A percentile compares a stretch with the other conserved stretches of the same genome.
Evolutionary conservation across 2,113 vertebrate species (phyloP).

Genomic region (Strix aluco): DNA sequence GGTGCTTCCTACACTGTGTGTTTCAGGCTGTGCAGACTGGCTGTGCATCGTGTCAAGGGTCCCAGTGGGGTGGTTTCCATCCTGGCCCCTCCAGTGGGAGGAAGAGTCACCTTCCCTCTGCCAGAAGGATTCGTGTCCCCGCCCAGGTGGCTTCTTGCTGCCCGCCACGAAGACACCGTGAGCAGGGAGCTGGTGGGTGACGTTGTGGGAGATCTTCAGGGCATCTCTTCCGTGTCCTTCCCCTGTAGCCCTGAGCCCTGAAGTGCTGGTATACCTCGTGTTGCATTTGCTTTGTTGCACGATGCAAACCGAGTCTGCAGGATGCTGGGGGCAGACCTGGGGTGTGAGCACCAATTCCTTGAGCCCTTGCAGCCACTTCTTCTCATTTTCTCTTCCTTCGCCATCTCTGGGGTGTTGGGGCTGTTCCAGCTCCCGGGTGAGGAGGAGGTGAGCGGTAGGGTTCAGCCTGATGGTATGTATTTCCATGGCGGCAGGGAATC

Average conservation of each 20-base stretch:
- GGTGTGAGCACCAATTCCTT: fast-evolving
- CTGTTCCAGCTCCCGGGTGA: background rate
- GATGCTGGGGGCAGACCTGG: fast-evolving
- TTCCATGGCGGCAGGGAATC: background rate
- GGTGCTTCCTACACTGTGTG: fast-evolving
- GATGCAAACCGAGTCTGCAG: background rate
- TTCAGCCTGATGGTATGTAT: background rate
- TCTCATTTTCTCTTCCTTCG: background rate
- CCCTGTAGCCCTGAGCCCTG: background rate
- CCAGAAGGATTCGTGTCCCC: background rate
- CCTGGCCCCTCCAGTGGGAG: background rate
- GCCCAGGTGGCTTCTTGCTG: background rate
- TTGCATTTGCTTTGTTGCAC: background rate
- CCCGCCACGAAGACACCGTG: background rate
- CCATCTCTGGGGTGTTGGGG: background rate
- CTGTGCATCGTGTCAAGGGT: fast-evolving
- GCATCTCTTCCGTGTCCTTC: background rate
- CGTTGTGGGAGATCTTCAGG: background rate
- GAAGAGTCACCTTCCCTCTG: background rate
- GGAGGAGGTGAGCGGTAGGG: background rate
- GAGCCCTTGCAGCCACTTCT: background rate
- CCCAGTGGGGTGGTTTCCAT: background rate
- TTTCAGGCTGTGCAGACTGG: background rate
- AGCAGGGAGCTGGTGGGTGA: background rate
- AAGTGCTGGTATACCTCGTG: fast-evolving